phyloP scores from a whole-genome alignment of 2,113 vertebrate species.

The Thermophis baileyi region DNA sequence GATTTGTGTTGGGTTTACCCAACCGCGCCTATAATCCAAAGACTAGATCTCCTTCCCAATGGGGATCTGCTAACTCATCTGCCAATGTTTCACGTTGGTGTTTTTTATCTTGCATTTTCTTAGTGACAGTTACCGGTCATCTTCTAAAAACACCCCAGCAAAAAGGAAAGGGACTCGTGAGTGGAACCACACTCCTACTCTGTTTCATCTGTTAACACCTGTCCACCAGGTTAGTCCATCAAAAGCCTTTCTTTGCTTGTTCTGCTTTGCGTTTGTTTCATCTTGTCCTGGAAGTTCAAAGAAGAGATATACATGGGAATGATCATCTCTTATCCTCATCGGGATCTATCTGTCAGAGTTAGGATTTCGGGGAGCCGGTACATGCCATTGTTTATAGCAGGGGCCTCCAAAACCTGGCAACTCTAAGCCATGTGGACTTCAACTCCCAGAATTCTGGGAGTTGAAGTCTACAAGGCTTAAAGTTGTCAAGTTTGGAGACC shows the following conservation, averaged over 20 bases:
- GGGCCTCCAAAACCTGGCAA: too few species aligned
- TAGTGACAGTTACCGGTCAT: constrained; percentile 52
- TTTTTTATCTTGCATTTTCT: background rate
- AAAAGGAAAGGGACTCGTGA: constrained; percentile 27
- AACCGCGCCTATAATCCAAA: background rate
- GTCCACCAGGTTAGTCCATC: constrained; percentile 37
- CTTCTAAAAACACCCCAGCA: constrained; percentile 28
- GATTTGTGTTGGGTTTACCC: background rate
- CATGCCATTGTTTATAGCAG: background rate
- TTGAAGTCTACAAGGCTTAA: too few species aligned
- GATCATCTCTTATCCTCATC: background rate
- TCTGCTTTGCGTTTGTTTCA: background rate
- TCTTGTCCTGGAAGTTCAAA: background rate
- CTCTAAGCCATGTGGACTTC: too few species aligned
- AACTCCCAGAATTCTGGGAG: too few species aligned
- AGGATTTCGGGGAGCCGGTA: background rate
- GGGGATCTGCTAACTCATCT: background rate
- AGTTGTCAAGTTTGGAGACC: too few species aligned
- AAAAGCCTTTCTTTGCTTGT: background rate
- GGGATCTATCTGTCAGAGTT: background rate
- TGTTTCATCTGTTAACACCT: constrained; percentile 11
- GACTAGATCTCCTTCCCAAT: background rate
- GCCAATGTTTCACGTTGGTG: background rate
- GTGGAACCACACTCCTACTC: background rate
- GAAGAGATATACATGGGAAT: background rate